Percentiles rank a stretch among this genome's conserved stretches.
Conservation (phyloP, 1,140 invertebrate species). For the Pentalonia nigronervosa region DNA sequence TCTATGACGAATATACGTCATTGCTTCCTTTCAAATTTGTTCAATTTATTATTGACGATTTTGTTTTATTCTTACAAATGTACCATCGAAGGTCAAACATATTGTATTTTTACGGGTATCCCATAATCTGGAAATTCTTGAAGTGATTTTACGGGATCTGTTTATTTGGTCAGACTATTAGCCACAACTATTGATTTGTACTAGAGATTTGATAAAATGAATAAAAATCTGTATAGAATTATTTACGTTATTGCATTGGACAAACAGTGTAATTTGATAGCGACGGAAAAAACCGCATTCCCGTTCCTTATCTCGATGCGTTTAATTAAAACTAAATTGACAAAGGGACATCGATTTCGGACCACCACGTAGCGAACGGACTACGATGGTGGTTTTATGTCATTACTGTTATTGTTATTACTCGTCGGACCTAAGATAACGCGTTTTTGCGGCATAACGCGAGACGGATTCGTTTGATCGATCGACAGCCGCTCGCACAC, state of each 20-base stretch:
- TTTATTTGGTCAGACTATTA: background rate
- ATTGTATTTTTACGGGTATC: background rate
- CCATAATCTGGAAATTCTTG: background rate
- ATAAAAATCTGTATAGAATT: background rate
- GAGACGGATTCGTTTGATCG: conserved; percentile 32
- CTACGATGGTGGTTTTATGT: background rate
- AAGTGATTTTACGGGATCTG: background rate
- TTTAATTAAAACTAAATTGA: conserved; percentile 7
- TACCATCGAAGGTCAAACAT: background rate
- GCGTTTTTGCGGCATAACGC: background rate
- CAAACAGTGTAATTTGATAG: background rate
- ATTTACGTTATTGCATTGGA: background rate
- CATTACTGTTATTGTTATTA: conserved; percentile 13
- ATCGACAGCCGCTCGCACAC: background rate
- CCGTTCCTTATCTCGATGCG: background rate
- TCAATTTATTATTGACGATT: background rate
- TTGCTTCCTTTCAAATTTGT: background rate
- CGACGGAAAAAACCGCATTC: background rate
- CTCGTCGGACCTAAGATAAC: background rate
- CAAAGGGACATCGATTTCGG: background rate
- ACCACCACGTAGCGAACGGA: background rate
- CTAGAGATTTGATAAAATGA: background rate
- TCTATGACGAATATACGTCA: background rate
- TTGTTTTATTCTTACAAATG: background rate
- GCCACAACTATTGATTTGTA: background rate